A percentile compares a stretch with the other conserved stretches of the same genome.
These are phyloP conservation scores for Zosterops japonicus DNA, from an alignment of 2,113 vertebrate genomes.

Conservation along the genomic window DNA sequence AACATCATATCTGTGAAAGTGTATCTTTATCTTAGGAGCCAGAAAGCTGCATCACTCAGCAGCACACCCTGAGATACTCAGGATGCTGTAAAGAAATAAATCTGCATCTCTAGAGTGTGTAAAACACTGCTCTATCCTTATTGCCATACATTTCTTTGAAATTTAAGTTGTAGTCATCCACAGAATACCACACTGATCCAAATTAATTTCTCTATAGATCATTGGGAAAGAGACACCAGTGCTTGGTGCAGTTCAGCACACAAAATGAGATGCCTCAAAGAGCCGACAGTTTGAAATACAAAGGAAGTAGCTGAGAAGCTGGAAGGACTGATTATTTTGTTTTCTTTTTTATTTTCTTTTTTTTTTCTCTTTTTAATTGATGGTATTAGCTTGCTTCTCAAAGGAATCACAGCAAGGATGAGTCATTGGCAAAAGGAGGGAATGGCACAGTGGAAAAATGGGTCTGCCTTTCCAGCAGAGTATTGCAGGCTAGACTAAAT, in stretches of 20 bases:
- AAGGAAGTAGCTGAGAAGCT: not conserved
- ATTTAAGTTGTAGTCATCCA: not conserved
- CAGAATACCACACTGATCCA: not conserved
- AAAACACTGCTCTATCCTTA: not conserved
- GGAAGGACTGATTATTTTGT: not conserved
- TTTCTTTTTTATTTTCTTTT: rapidly evolving
- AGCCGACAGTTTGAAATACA: not conserved
- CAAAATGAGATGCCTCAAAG: not conserved
- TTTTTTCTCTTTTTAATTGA: not conserved
- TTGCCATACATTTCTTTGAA: not conserved
- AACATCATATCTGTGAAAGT: not conserved
- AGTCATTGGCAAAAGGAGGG: not conserved
- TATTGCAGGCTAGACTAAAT: not conserved
- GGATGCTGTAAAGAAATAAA: not conserved
- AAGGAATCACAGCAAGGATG: not conserved
- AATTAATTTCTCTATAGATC: not conserved
- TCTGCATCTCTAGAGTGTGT: not conserved
- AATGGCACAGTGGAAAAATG: not conserved
- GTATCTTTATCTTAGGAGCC: not conserved
- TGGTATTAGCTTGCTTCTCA: not conserved
- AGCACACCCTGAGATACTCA: not conserved
- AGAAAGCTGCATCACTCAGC: not conserved
- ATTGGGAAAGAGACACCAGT: not conserved
- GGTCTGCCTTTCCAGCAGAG: not conserved
- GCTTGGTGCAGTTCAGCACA: not conserved